Conservation (phyloP, 2,113 vertebrate species). For the Misgurnus mizolepis region DNA sequence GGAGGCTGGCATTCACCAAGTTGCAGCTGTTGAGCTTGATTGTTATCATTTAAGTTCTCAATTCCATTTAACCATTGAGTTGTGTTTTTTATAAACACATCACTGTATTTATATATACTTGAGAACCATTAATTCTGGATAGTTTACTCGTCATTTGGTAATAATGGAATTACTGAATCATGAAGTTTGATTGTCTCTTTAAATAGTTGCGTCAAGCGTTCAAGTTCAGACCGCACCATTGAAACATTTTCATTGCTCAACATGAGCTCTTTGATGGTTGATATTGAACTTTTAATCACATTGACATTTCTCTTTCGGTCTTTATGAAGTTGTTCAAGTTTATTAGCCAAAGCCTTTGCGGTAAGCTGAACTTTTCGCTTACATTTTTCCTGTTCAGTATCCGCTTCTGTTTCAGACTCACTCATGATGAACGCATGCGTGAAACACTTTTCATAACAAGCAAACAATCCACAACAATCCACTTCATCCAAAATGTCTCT, state of each 20-base stretch:
- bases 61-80: not conserved
- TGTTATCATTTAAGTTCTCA: not conserved
- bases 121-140: slow-evolving; percentile 6
- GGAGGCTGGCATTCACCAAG: not conserved
- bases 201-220: no score
- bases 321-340: slow-evolving; percentile 10
- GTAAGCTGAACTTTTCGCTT: not conserved
- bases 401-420: no score
- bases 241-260: no score
- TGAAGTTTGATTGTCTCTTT: no score
- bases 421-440: no score
- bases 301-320: slow-evolving; percentile 2
- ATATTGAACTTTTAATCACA: not conserved
- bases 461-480: no score
- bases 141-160: not conserved
- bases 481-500: no score
- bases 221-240: no score
- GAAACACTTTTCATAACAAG: no score
- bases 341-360: not conserved
- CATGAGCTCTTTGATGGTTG: not conserved
- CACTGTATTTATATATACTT: not conserved
- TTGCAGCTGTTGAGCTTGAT: not conserved
- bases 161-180: not conserved
- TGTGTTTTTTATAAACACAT: not conserved
- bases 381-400: no score